Base-by-base conservation (phyloP, 2,113 vertebrate species). In the Bos indicus region DNA sequence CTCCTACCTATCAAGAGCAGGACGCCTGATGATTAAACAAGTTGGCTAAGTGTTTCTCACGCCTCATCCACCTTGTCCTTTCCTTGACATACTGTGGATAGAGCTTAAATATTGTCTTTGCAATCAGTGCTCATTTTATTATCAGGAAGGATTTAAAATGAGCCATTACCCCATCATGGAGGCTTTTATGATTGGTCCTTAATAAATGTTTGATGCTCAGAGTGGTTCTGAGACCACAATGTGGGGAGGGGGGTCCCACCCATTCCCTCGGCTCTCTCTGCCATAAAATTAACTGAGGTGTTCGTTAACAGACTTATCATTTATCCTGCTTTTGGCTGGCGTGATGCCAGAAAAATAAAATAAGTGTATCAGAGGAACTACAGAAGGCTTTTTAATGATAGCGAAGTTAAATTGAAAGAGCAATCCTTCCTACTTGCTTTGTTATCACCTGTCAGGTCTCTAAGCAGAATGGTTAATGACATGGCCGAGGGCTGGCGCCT, bases 41-140 rank as follows among this genome's bases (percentile, higher is more conserved):
- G 77, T 78, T 83, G 62, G 71, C 85, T 88, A 52, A 95, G 82
- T 85, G 88, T 84, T 95, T 96, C 97, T 96, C 88, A 87, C 0
- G 4, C 80, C 64, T 57, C 62, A 82, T 62, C 91, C 46, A 43
- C 57, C 46, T 94, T 95, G 92, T 94, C 90, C 94, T 97, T 96
- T 88, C 94, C 95, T 96, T 98, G 89, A 95, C 89, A 83, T 59
- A n/a, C 95, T 97, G 93, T 95, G 95, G 93, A 85, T 81, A 78
- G 96, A 94, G 97, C 95, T 97, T 95, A 97, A 97, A 97, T 95
- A 95, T 96, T 95, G 64, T 94, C 94, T 97, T 97, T 95, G 84
- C 94, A 92, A 94, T 97, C 89, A 59, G 23, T 96, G 93, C 78
- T 97, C 97, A 64, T 95, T 98, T 98, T 97, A 98, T 97, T 98